Conservation (phyloP, 2,888 invertebrate genomes). For the Drosophila koepferae region DNA sequence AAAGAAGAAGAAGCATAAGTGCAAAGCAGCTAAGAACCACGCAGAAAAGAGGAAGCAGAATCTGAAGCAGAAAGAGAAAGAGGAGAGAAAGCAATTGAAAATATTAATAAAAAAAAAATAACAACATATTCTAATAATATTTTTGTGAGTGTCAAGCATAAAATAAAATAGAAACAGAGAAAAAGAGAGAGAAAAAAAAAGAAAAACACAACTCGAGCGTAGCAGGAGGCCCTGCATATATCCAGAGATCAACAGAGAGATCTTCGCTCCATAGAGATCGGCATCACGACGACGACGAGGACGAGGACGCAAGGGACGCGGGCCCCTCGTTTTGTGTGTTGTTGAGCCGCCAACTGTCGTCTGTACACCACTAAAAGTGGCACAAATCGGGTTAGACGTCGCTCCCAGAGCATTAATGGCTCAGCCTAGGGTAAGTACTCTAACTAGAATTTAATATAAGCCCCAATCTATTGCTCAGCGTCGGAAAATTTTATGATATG, state of each 20-base stretch:
- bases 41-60: conserved; percentile 10
- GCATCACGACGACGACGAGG: conserved; percentile 32
- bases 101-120: conserved; percentile 37
- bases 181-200: neutral
- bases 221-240: conserved; percentile 55
- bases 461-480: conserved; percentile 17
- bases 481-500: conserved; percentile 5
- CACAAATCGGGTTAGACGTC: conserved; percentile 86
- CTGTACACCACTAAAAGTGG: conserved; percentile 85
- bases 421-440: conserved; percentile 86
- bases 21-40: conserved; percentile 42
- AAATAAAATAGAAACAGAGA: conserved; percentile 1
- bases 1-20: conserved; percentile 46
- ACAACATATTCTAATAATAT: conserved; percentile 61
- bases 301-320: conserved; percentile 68
- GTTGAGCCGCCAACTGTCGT: conserved; percentile 80
- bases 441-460: neutral
- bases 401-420: conserved; percentile 86
- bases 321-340: conserved; percentile 70
- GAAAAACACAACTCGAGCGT: conserved; percentile 35
- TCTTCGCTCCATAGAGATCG: conserved; percentile 12
- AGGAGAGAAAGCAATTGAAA: conserved; percentile 17
- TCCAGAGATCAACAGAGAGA: neutral
- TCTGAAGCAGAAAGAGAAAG: neutral
- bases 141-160: conserved; percentile 58